Conservation (phyloP, 2,888 invertebrate species). For the Hemicrepidius hirtus region DNA sequence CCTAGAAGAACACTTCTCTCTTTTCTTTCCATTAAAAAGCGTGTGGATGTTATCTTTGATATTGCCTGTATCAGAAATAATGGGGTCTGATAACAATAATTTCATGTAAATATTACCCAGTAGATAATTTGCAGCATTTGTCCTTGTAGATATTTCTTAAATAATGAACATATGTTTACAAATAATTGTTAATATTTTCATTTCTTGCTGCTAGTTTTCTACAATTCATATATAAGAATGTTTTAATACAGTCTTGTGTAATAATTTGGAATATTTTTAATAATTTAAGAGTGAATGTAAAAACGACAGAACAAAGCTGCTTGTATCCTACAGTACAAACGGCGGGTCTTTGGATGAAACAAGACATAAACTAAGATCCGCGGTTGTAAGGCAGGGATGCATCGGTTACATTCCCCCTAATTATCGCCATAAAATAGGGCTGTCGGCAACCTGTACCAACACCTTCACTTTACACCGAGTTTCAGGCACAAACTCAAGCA, state of each 20-base stretch:
- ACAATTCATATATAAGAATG: too few species aligned
- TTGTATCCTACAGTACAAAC: slow-evolving; percentile 11
- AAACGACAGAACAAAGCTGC: background rate
- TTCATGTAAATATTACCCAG: too few species aligned
- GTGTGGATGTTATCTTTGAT: background rate
- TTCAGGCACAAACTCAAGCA: slow-evolving; percentile 43
- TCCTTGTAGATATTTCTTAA: too few species aligned
- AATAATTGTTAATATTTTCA: too few species aligned
- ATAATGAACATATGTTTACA: too few species aligned
- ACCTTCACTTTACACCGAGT: slow-evolving; percentile 60
- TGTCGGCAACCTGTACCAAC: slow-evolving; percentile 63
- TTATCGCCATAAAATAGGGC: slow-evolving; percentile 66
- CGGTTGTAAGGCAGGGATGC: slow-evolving; percentile 59
- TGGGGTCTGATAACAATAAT: background rate
- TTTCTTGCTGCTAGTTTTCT: too few species aligned
- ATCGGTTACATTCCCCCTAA: slow-evolving; percentile 66
- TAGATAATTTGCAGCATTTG: too few species aligned
- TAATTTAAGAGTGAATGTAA: background rate
- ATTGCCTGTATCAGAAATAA: background rate
- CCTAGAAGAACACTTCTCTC: slow-evolving; percentile 14
- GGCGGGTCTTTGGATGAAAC: slow-evolving; percentile 39
- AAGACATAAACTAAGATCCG: slow-evolving; percentile 48
- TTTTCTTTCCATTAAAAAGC: background rate
- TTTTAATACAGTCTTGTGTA: background rate
- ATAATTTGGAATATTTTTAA: slow-evolving; percentile 12